Evolutionary conservation across 2,888 invertebrate species (phyloP), one percentile per base, ranked within the genome.

Genomic region (Antheraea assamensis): DNA sequence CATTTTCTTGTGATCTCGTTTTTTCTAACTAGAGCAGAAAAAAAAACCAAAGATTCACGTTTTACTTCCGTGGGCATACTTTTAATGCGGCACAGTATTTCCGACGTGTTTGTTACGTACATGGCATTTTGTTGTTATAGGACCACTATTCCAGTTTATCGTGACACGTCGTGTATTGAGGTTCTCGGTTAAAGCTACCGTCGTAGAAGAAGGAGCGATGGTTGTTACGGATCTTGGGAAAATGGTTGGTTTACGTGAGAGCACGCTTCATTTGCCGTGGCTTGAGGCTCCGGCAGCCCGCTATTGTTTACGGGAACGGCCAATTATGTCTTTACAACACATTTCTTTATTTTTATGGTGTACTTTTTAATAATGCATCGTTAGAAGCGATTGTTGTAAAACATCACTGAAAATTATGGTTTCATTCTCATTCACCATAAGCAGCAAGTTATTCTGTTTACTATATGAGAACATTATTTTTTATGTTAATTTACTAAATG

Each of bases 251-350:
- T 83, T 85, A 89, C 89, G 89, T 91, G 90, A 90, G 90, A 89
- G 88, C 88, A 88, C 87, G 90, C 87, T 92, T 92, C 91, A 90
- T 92, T 92, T 91, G 88, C 74, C 66, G 76, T 87, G 78, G 88
- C 92, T 88, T 75, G 83, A 82, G 91, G 93, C 91, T 82, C 85
- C 83, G 85, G 90, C 90, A 88, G 87, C 90, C 84, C 81, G 80
- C 89, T 82, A 91, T 91, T 92, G 93, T 91, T 89, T 92, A 90
- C 86, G 84, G 86, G 88, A 91, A 87, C 86, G 83, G 82, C 89
- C 90, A 92, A 92, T 92, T 92, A 92, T 88, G 88, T 91, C 87
- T 90, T 90, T 86, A 90, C 85, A 88, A 85, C 85, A 87, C 83
- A 88, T 82, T 88, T 89, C 84, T 87, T 89, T 87, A 82, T 83